Percentiles rank a stretch among this genome's conserved stretches.
Conservation (phyloP, 2,888 invertebrate species). For the Acrocera orbiculus region DNA sequence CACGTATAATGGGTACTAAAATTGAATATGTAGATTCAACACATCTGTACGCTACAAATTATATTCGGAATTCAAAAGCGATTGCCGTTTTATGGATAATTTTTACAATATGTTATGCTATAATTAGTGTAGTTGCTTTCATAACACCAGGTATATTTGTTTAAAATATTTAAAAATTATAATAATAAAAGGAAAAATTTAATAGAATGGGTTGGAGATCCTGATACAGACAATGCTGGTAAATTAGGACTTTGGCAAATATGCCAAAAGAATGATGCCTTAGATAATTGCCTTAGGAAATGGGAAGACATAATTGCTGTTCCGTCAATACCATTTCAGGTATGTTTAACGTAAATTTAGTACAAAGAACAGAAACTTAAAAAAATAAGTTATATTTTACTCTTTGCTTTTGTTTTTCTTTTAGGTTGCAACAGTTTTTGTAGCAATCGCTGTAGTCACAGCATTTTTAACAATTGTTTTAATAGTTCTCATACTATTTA, state of each 20-base stretch:
- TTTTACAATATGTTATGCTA: conserved; percentile 92
- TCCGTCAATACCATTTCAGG: conserved; percentile 63
- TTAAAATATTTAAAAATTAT: not conserved
- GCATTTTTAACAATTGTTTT: conserved; percentile 74
- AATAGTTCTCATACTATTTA: conserved; percentile 83
- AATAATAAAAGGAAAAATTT: not conserved
- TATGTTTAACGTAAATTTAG: conserved; percentile 12
- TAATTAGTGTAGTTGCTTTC: conserved; percentile 87
- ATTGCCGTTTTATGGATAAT: conserved; percentile 96
- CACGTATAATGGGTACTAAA: conserved; percentile 78
- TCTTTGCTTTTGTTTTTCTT: conserved; percentile 6
- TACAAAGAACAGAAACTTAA: too few species aligned
- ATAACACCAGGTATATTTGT: conserved; percentile 52
- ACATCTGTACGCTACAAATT: conserved; percentile 79
- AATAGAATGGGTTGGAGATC: conserved; percentile 67
- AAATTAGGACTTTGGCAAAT: conserved; percentile 86
- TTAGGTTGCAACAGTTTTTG: conserved; percentile 66
- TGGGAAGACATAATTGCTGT: conserved; percentile 69
- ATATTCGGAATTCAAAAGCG: conserved; percentile 81
- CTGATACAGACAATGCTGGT: conserved; percentile 70
- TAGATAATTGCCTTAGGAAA: conserved; percentile 68
- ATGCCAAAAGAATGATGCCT: conserved; percentile 59
- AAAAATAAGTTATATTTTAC: not conserved
- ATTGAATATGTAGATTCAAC: conserved; percentile 84
- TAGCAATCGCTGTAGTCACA: conserved; percentile 68